phyloP scores from a whole-genome alignment of 2,113 vertebrate species.

The Sakesphorus luctuosus region DNA sequence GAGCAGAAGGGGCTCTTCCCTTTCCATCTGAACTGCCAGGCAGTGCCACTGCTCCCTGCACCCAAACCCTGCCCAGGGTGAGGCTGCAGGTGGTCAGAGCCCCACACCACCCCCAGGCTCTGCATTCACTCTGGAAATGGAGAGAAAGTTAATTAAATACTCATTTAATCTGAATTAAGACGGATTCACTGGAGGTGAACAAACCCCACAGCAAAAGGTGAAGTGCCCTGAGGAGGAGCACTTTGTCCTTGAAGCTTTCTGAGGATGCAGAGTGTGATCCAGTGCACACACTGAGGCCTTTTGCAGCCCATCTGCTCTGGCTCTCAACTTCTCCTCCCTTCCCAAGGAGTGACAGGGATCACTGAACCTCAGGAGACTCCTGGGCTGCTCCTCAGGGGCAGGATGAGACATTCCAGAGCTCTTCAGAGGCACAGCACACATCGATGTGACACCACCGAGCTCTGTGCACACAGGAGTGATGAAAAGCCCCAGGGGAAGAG shows the following conservation, averaged over 20 bases:
- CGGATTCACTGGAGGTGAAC: conserved; percentile 55
- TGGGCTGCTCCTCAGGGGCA: background rate
- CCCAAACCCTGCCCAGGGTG: conserved; percentile 19
- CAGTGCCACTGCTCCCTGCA: background rate
- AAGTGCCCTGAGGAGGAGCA: background rate
- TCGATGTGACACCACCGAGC: accelerated
- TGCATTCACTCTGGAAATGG: conserved; percentile 51
- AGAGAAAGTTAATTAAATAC: conserved; percentile 73
- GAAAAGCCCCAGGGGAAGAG: background rate
- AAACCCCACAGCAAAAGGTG: background rate
- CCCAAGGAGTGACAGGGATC: accelerated
- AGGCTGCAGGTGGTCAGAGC: conserved; percentile 24
- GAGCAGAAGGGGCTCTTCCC: background rate
- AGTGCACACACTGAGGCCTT: background rate
- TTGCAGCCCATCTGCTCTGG: background rate
- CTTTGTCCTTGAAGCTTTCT: background rate
- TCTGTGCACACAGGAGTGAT: accelerated
- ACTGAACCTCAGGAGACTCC: accelerated
- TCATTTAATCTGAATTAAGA: conserved; percentile 72
- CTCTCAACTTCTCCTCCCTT: background rate
- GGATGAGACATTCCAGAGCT: accelerated
- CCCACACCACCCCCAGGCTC: background rate
- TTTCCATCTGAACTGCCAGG: background rate
- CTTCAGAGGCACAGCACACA: background rate
- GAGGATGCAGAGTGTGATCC: background rate